Evolutionary conservation across 2,113 vertebrate genomes (phyloP), one percentile per base, ranked within the genome.

Genomic region (Ceratotherium simum): DNA sequence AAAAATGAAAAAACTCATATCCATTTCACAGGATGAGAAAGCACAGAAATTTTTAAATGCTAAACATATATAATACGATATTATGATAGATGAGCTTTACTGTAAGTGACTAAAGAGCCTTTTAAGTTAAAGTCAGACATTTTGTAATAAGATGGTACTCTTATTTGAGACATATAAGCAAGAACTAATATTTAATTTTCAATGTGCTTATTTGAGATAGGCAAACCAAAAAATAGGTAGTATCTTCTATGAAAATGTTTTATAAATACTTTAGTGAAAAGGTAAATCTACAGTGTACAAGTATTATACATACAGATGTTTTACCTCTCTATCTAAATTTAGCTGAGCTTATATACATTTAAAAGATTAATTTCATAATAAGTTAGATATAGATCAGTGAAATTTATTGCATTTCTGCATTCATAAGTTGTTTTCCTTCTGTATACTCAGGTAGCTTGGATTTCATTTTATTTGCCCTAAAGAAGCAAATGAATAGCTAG

Each of bases 381-480:
- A 90, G 58, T 78, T 65, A 76, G 11, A 78, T 33, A 67, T 6
- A 60, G 93, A 79, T 51, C 23, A 79, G 9, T 60, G 9, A 86
- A 54, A 64, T 72, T 13, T 78, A 86, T 75, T 90, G 1, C 8
- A 69, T 91, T 64, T 95, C 39, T 90, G 56, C 51, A 73, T 60
- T 79, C 76, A 78, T 92, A 79, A 83, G 36, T n/a, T 90, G 36
- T 73, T 95, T 94, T 80, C 11, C 14, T 64, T 90, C 33, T 80
- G 1, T 27, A 60, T 80, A 54, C 62, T 93, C 60, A 33, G 69
- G 46, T 60, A 54, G 62, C 39, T 92, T 91, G 23, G 27, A 85
- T 91, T 95, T 96, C 82, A 69, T 79, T 87, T 87, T 92, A 94
- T 98, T 94, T 97, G 95, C 93, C 97, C 95, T 96, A 96, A 95